Conservation (phyloP, 2,113 vertebrate genomes). For the Morone chrysops region DNA sequence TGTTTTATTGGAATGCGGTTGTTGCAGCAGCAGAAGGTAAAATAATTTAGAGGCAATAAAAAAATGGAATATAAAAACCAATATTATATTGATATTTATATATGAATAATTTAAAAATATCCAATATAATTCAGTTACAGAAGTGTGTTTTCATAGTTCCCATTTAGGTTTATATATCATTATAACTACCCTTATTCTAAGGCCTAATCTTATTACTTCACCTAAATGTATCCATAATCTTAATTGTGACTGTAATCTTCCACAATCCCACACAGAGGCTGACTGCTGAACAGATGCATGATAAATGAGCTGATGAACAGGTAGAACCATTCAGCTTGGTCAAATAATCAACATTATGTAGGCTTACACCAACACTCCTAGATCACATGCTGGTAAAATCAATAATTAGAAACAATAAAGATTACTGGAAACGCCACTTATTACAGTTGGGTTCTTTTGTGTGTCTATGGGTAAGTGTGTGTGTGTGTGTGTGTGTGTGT, state of each 20-base stretch:
- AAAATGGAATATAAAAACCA: neutral
- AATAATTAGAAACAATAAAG: slow-evolving; percentile 15
- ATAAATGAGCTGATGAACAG: slow-evolving; percentile 11
- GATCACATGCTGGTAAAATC: neutral
- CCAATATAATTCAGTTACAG: no score
- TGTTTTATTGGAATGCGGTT: neutral
- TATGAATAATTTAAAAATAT: no score
- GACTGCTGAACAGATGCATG: neutral
- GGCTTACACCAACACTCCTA: slow-evolving; percentile 2
- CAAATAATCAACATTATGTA: slow-evolving; percentile 13
- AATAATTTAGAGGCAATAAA: neutral
- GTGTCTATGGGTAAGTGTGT: slow-evolving; percentile 2
- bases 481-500: neutral
- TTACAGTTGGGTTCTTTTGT: neutral
- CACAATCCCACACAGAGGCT: neutral
- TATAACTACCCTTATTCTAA: neutral
- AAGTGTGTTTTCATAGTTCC: no score
- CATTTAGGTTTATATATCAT: no score
- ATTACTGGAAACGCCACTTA: slow-evolving; percentile 22
- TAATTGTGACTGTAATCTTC: neutral
- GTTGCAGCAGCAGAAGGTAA: neutral
- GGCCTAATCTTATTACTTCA: neutral
- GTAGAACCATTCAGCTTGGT: slow-evolving; percentile 6
- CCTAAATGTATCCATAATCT: neutral
- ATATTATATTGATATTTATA: no score